These are phyloP conservation scores for Balaeniceps rex DNA, from an alignment of 2,113 vertebrate species.

Conservation along the genomic window DNA sequence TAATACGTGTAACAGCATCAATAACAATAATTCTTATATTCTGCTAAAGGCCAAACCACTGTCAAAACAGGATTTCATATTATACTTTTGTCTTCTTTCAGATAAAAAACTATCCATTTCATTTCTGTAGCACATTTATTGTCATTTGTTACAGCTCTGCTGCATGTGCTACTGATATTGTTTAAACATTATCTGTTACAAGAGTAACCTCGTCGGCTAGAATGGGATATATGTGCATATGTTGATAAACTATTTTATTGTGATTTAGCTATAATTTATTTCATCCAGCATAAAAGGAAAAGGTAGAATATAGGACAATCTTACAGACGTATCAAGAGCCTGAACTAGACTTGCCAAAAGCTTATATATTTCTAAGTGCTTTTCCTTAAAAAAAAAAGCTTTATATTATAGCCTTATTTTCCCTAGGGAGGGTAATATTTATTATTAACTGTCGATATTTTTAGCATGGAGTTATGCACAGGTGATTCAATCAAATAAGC, in stretches of 20 bases:
- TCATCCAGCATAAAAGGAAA: background rate
- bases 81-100: background rate
- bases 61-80: background rate
- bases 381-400: background rate
- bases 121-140: background rate
- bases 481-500: background rate
- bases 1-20: background rate
- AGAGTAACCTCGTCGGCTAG: background rate
- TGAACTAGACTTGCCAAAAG: background rate
- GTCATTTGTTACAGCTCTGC: background rate
- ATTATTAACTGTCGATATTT: background rate
- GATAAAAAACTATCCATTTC: background rate
- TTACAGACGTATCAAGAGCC: background rate
- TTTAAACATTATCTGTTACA: slow-evolving; percentile 15
- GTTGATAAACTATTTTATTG: background rate
- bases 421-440: background rate
- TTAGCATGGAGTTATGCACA: background rate
- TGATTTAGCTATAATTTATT: background rate
- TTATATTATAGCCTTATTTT: background rate
- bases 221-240: background rate
- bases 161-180: background rate
- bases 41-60: slow-evolving; percentile 16
- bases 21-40: background rate
- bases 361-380: background rate
- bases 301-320: background rate